Evolutionary conservation across 1,140 invertebrate species (phyloP), one percentile per base, ranked within the genome.

Genomic region (Nixonia krombeini): DNA sequence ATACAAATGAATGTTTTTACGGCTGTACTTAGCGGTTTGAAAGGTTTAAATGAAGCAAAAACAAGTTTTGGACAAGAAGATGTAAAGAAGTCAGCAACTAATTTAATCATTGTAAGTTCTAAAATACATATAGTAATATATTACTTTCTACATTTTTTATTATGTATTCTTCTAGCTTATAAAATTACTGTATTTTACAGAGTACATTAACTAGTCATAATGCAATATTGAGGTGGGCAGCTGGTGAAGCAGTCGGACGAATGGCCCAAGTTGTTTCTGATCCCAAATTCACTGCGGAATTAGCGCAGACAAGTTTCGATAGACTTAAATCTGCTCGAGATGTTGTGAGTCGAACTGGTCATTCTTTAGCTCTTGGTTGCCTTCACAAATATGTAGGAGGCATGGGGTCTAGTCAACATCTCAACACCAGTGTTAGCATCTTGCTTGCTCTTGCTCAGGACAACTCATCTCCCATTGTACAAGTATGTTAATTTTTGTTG

Each of bases 1-100:
- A 92, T 99, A 12, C 96, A 98, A 80, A 94, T 98, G 84, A 99
- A 99, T 82, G 93, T 99, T 38, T 97, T 99, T 77, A 96, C 96
- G 9, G 96, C 96, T 4, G 84, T 99, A 1, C 83, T 99, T 13
- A 92, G 93, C 73, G 95, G 96, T 4, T 84, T 99, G 23, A 95
- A 96, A 80, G 92, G 92, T 15, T 83, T 98, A 1, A 93, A 94
- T 2, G 96, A 98, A 65, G 89, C 90, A 12, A 98, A 98, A 86
- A 90, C 90, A 4, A 90, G 89, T 16, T 88, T 97, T 37, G 95
- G 94, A 0, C 93, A 95, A 70, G 95, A 97, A 62, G 94, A 96
- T 74, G 94, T 97, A 0, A 93, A 93, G 72, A 96, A 92, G 84
- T 90, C 92, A 21, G 92, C 94, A 9, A 92, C 92, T 0, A 90